phyloP scores from a whole-genome alignment of 2,888 invertebrate genomes.

The Cyclophora punctaria region DNA sequence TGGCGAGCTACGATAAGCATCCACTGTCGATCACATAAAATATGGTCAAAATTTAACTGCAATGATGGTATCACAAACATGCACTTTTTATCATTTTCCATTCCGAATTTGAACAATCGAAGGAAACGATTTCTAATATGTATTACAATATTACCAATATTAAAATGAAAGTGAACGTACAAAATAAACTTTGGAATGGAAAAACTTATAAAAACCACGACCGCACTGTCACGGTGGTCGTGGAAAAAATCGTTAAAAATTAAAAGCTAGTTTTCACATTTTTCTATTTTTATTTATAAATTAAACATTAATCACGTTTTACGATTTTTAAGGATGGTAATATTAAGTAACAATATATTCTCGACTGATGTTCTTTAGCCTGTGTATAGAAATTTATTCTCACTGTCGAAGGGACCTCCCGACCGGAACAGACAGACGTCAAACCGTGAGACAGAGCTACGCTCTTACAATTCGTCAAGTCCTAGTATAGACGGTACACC shows the following conservation, averaged over 20 bases:
- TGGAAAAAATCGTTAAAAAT: slow-evolving; percentile 39
- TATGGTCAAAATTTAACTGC: no score
- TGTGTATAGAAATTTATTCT: slow-evolving; percentile 52
- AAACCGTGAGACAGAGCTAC: background rate
- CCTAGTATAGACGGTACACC: background rate
- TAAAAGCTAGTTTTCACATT: slow-evolving; percentile 57
- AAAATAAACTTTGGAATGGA: no score
- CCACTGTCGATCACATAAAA: no score
- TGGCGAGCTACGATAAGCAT: no score
- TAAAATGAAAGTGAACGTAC: no score
- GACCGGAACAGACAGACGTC: slow-evolving; percentile 2
- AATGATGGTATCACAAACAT: no score
- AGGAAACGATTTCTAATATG: no score
- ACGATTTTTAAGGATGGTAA: slow-evolving; percentile 49
- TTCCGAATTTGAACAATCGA: no score
- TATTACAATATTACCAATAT: no score
- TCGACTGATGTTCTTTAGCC: slow-evolving; percentile 21
- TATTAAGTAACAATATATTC: slow-evolving; percentile 21
- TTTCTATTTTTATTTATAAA: slow-evolving; percentile 58
- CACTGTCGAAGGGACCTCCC: slow-evolving; percentile 21
- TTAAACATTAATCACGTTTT: slow-evolving; percentile 41
- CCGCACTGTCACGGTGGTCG: slow-evolving; percentile 31
- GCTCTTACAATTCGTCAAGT: background rate
- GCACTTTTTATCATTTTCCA: no score
- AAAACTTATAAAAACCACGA: slow-evolving; percentile 25